A percentile compares a stretch with the other conserved stretches of the same genome.
Conservation (phyloP, 2,113 vertebrate species). For the Alligator sinensis region DNA sequence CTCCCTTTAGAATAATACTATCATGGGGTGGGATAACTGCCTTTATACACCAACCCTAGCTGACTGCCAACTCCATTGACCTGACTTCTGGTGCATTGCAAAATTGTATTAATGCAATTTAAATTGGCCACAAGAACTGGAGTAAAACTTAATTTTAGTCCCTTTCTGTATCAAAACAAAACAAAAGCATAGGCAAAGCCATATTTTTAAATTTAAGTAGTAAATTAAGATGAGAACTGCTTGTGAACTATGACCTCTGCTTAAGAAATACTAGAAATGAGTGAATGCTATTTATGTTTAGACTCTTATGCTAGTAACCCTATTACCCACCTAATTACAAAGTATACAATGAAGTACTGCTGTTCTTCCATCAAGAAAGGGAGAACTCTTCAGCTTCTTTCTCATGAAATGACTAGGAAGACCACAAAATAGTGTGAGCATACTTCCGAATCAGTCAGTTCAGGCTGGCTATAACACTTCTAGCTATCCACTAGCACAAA, state of each 20-base stretch:
- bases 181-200: neutral
- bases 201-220: neutral
- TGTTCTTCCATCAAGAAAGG: neutral
- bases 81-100: no score
- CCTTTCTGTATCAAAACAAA: neutral
- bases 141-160: neutral
- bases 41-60: no score
- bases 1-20: no score
- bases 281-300: neutral
- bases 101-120: neutral
- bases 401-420: neutral
- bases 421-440: neutral
- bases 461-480: neutral
- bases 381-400: neutral
- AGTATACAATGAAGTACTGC: neutral
- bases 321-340: neutral
- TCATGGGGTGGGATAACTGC: no score
- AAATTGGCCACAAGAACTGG: neutral
- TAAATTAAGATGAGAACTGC: neutral
- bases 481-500: neutral
- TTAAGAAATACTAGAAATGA: neutral
- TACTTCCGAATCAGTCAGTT: neutral
- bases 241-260: neutral
- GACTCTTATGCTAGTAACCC: neutral
- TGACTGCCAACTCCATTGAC: no score